Evolutionary conservation across 2,797 vertebrate genomes (phyloP).

Genomic region (Scarus forsteni): DNA sequence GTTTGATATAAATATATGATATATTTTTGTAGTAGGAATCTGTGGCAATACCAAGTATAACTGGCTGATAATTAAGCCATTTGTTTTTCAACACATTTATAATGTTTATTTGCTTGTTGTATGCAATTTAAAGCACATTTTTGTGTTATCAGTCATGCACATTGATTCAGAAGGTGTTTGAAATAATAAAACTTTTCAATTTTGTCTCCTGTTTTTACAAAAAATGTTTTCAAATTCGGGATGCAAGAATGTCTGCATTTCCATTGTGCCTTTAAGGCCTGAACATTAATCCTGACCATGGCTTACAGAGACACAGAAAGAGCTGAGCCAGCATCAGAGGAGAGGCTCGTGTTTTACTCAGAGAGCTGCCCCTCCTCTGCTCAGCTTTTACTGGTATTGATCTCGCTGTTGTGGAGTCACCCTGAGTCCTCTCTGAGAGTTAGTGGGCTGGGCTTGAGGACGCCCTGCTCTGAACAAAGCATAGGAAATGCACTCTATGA

Average conservation of each 20-base stretch:
- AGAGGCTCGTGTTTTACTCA: conserved; percentile 62
- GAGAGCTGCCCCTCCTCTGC: conserved; percentile 46
- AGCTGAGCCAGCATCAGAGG: conserved; percentile 70
- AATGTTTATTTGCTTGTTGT: no score
- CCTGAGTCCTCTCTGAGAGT: conserved; percentile 49
- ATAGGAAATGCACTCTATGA: background rate
- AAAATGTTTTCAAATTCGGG: background rate
- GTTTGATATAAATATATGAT: no score
- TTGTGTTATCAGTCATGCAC: no score
- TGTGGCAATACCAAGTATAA: no score
- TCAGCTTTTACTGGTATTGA: conserved; percentile 74
- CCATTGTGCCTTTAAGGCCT: background rate
- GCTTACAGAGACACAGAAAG: conserved; percentile 43
- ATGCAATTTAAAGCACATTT: no score
- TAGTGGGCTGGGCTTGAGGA: conserved; percentile 28
- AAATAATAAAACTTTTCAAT: no score
- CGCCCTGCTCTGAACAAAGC: conserved; percentile 27
- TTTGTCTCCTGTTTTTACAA: no score
- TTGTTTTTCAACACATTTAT: no score
- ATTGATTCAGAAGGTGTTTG: conserved; percentile 1
- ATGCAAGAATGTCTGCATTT: conserved; percentile 9
- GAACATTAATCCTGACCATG: conserved; percentile 11
- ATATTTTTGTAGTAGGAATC: no score
- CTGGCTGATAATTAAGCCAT: no score
- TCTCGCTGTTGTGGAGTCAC: conserved; percentile 57